A percentile compares a stretch with the other conserved stretches of the same genome.
phyloP scores from a whole-genome alignment of 2,113 vertebrate species.

The Lepidothrix coronata region DNA sequence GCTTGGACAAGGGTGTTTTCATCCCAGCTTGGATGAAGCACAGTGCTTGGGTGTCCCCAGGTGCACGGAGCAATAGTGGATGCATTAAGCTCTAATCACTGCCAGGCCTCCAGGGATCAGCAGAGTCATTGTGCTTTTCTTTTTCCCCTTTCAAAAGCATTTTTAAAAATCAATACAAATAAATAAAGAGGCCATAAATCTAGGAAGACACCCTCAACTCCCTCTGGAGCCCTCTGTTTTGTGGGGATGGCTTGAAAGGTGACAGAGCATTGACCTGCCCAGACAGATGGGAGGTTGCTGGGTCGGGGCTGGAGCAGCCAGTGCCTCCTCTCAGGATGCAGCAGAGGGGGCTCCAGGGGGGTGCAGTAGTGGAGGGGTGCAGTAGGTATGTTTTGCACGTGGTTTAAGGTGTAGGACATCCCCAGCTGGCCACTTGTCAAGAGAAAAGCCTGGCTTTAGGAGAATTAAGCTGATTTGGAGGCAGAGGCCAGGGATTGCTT shows the following conservation, averaged over 20 bases:
- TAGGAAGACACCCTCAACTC: background rate
- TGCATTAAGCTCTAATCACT: background rate
- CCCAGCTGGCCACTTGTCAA: conserved; percentile 37
- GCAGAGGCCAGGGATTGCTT: conserved; percentile 11
- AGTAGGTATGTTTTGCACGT: background rate
- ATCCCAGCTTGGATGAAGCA: background rate
- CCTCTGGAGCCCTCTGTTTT: conserved; percentile 22
- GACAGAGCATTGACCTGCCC: conserved; percentile 14
- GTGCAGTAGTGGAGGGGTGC: background rate
- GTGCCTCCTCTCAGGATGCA: conserved; percentile 25
- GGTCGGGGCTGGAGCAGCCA: conserved; percentile 26
- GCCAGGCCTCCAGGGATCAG: background rate
- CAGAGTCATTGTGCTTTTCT: background rate
- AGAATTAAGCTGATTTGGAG: background rate
- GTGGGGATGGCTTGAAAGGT: conserved; percentile 13
- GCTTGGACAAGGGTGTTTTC: background rate
- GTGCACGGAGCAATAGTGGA: fast-evolving
- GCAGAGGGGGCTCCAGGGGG: background rate
- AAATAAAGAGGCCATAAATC: conserved; percentile 58
- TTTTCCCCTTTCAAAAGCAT: background rate
- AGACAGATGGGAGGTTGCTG: conserved; percentile 45
- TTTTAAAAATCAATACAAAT: conserved; percentile 47
- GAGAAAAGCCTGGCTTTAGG: conserved; percentile 26
- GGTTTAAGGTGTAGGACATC: background rate
- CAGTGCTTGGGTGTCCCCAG: background rate